These are phyloP conservation scores for Fundulus diaphanus DNA, from an alignment of 2,797 vertebrate genomes.

Conservation along the genomic window DNA sequence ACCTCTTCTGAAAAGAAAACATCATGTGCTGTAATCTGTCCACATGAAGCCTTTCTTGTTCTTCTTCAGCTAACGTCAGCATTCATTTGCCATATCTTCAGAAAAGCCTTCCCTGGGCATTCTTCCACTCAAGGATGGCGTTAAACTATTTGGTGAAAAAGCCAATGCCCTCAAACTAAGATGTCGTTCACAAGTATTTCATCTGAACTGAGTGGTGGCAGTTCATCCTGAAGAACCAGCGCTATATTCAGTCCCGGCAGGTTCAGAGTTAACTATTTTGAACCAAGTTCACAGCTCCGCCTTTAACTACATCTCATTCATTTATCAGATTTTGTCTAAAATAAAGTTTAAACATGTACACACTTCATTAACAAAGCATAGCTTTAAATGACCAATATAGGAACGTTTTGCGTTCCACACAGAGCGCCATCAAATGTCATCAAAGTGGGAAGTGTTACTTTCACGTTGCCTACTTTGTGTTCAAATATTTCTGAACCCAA, in stretches of 20 bases:
- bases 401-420: too few relatives aligned
- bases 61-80: too few relatives aligned
- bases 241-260: background rate
- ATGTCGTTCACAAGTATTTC: background rate
- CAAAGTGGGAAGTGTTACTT: background rate
- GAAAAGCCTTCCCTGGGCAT: background rate
- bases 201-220: too few relatives aligned
- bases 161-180: background rate
- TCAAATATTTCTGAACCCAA: too few relatives aligned
- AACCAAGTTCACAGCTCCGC: background rate
- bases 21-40: too few relatives aligned
- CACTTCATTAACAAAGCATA: too few relatives aligned
- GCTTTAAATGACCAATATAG: too few relatives aligned
- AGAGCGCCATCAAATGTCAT: background rate
- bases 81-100: background rate
- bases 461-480: background rate
- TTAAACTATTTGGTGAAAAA: background rate
- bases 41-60: too few relatives aligned
- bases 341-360: background rate
- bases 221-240: background rate
- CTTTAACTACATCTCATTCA: background rate
- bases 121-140: background rate
- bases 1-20: too few relatives aligned
- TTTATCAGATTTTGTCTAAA: background rate
- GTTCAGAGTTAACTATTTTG: background rate